Evolutionary conservation across 2,888 invertebrate genomes (phyloP), one percentile per base, ranked within the genome.

Genomic region (Tenthredo distinguenda): DNA sequence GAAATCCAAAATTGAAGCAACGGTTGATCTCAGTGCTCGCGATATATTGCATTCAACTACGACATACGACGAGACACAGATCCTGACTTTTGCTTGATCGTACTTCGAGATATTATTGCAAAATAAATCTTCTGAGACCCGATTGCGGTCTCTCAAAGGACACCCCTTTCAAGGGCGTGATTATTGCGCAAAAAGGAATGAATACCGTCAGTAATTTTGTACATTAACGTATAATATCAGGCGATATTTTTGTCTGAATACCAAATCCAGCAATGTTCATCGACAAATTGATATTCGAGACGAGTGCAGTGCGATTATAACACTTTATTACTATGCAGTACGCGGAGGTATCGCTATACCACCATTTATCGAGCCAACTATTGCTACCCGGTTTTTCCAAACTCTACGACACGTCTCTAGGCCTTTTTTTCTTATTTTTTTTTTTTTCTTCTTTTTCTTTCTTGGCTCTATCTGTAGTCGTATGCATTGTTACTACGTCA

Each of bases 201-300:
- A 4, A 47, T 15, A 47, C 47, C 3, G 47, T 12, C 47, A 15
- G 0, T 55, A n/a, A 55, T 55, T n/a, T 55, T n/a, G 1, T 55
- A 47, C 47, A 15, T 15, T 47, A 47, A 26, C 26, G 26, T 26
- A 26, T 26, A 26, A 26, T 47, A 47, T 9, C 40, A 43, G 40
- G 40, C 40, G 10, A 43, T 50, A 50, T 55, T 55, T n/a, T 7
- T 7, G 7, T 55, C n/a, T 55, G 55, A 55, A 55, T 18, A 55
- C 55, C 55, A n/a, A 55, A n/a, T 55, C 18, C 55, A 71, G 43
- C 31, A 83, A 83, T 71, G 31, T 15, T 26, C 18, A 21, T 37
- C 47, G 68, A 83, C 40, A 68, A 82, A 82, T 83, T 83, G 83
- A 47, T 83, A 83, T 83, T 83, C 83, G 47, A 47, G 68, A 47